Conservation (phyloP, 2,888 invertebrate genomes). For the Antheraea yamamai region DNA sequence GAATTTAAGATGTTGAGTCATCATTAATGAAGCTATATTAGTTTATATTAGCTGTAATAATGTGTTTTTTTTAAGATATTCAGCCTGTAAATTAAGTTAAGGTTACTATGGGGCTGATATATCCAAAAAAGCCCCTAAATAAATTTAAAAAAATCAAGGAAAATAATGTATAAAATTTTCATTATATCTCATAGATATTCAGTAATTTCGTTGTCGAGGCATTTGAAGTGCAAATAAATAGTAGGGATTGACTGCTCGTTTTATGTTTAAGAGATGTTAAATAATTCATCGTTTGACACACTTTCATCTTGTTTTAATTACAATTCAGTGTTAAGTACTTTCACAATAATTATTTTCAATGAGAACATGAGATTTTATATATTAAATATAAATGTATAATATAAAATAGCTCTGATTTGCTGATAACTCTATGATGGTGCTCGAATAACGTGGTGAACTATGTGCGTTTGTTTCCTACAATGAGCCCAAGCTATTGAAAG, state of each 20-base stretch:
- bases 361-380: neutral
- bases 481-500: neutral
- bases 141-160: no score
- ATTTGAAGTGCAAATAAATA: constrained; percentile 30
- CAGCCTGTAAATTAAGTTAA: no score
- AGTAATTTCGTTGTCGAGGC: constrained; percentile 24
- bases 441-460: neutral
- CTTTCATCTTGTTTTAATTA: constrained; percentile 34
- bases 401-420: constrained; percentile 24
- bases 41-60: no score
- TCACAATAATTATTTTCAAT: neutral
- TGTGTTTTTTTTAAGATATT: no score
- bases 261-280: constrained; percentile 39
- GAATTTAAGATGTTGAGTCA: no score
- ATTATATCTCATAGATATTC: neutral
- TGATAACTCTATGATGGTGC: neutral
- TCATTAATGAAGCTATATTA: no score
- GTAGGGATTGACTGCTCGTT: constrained; percentile 35
- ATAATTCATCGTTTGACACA: constrained; percentile 45
- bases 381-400: no score
- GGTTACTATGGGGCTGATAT: no score
- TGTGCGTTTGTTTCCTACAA: neutral
- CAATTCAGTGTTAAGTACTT: neutral
- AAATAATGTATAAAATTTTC: neutral
- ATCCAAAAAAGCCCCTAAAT: no score